Base-by-base conservation (phyloP, 2,797 vertebrate species). In the Zalophus californianus region DNA sequence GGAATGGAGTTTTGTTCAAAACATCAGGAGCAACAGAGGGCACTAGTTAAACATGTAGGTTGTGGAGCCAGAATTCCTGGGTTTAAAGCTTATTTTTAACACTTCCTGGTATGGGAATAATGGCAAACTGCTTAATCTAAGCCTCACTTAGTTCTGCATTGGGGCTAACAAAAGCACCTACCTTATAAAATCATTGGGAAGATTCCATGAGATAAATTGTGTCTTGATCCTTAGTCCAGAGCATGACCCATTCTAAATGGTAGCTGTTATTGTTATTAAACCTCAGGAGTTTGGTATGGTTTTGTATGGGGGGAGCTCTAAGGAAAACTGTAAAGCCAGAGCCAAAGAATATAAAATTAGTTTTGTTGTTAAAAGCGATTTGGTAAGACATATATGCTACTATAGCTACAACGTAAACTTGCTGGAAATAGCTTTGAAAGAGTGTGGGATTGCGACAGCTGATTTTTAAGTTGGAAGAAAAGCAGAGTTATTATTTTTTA, bases 391-490 rank as follows among this genome's bases (percentile, higher is more conserved):
- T 86, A 44, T 7, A 50, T 75, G 56, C 12, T 86, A 83, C 92
- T 54, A 94, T 29, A 75, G 62, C 60, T 95, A 64, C 90, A 95
- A 93, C 56, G 50, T 72, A 95, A 96, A 86, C 82, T 96, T 91
- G 50, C 72, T 97, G 54, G 66, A 98, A 97, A 97, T 78, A 89
- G 48, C 54, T 97, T 90, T 94, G 54, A 78, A 94, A 85, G 73
- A 68, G 50, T 41, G 44, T 90, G 56, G 50, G 44, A 79, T 82
- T 18, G 11, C 9, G 25, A 92, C n/a, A 92, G 75, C 52, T 72
- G 90, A 75, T 85, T 97, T 97, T 95, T 88, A 95, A 83, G 25
- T 97, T 97, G 89, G 92, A 97, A 95, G 77, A 92, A 94, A 96
- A 95, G 48, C 83, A 41, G 20, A 23, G 79, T 94, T 97, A 94